phyloP scores from a whole-genome alignment of 1,140 invertebrate species.

The Apis cerana region DNA sequence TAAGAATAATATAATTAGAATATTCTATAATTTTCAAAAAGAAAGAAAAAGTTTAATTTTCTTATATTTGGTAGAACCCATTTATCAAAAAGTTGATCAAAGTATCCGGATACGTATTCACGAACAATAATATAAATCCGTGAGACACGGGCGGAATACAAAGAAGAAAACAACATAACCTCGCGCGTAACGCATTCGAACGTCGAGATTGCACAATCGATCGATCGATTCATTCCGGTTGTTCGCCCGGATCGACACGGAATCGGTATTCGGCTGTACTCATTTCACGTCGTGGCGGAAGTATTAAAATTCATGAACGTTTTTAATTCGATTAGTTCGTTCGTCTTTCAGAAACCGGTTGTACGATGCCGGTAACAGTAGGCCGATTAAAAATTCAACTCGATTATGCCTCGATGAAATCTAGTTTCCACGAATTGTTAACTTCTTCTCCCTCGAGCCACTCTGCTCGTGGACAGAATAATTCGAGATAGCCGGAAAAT shows the following conservation, averaged over 20 bases:
- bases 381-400: constrained; percentile 43
- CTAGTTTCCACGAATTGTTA: constrained; percentile 23
- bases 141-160: too few relatives aligned
- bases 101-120: too few relatives aligned
- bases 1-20: too few relatives aligned
- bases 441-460: constrained; percentile 5
- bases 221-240: constrained; percentile 8
- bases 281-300: constrained; percentile 7
- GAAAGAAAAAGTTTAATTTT: too few relatives aligned
- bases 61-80: too few relatives aligned
- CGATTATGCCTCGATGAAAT: constrained; percentile 35
- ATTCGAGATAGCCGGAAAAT: constrained; percentile 16
- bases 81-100: too few relatives aligned
- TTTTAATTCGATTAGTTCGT: constrained; percentile 45
- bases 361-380: not conserved
- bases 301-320: constrained; percentile 50
- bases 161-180: too few relatives aligned
- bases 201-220: not conserved
- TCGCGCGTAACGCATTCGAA: too few relatives aligned
- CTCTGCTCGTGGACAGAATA: constrained; percentile 16
- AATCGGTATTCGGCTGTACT: not conserved
- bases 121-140: too few relatives aligned
- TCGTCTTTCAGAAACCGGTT: constrained; percentile 28
- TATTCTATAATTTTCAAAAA: too few relatives aligned
- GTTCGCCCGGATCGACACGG: not conserved